Conservation (phyloP, 2,888 invertebrate species). For the Amblyteles armatorius region DNA sequence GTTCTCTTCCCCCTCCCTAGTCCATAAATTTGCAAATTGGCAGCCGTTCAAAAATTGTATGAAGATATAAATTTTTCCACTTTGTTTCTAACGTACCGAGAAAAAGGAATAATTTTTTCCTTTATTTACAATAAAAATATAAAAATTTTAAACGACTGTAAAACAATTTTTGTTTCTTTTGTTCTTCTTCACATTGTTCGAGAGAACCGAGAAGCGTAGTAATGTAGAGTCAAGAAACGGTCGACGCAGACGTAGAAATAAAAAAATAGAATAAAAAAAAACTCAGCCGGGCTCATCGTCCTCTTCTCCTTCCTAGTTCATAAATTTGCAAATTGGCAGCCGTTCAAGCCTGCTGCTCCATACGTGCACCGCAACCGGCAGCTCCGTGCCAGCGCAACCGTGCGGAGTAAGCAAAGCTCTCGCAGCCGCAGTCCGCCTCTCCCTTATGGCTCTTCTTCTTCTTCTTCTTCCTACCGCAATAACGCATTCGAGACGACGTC, state of each 20-base stretch:
- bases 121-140: no score
- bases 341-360: constrained; percentile 60
- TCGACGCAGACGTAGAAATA: not conserved
- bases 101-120: no score
- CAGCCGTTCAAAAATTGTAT: constrained; percentile 61
- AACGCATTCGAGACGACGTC: constrained; percentile 64
- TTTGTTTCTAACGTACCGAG: no score
- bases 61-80: no score
- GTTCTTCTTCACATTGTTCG: not conserved
- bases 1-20: constrained; percentile 60
- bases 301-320: constrained; percentile 63
- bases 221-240: not conserved
- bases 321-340: constrained; percentile 70
- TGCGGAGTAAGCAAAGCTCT: constrained; percentile 26
- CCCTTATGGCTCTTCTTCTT: constrained; percentile 34
- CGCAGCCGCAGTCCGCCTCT: constrained; percentile 29
- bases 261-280: constrained; percentile 26
- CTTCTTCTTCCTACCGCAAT: constrained; percentile 62
- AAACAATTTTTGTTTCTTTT: not conserved
- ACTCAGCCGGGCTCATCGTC: constrained; percentile 57
- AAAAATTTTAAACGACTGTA: not conserved
- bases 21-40: constrained; percentile 70
- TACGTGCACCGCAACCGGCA: constrained; percentile 46
- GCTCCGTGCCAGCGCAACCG: constrained; percentile 35
- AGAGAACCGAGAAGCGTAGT: not conserved